Evolutionary conservation across 1,140 invertebrate species (phyloP).

Genomic region (Hirudo medicinalis): DNA sequence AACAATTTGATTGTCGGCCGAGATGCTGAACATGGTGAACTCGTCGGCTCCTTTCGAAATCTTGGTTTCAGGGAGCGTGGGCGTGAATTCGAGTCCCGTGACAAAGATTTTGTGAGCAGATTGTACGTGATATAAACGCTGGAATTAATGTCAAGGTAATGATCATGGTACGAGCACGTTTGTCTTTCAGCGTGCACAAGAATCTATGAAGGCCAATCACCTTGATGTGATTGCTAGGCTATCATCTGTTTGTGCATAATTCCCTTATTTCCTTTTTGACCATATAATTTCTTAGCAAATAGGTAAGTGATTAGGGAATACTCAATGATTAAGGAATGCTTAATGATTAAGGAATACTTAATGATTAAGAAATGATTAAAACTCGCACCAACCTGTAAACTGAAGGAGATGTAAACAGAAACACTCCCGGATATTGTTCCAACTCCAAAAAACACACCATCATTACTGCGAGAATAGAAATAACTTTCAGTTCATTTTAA

Average conservation of each 20-base stretch:
- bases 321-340: no score
- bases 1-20: conserved; percentile 81
- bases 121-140: conserved; percentile 65
- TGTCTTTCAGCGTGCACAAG: no score
- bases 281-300: background rate
- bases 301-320: no score
- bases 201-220: no score
- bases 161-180: background rate
- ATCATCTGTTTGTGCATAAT: conserved; percentile 2
- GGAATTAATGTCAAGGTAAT: conserved; percentile 25
- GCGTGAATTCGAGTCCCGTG: conserved; percentile 77
- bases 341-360: no score
- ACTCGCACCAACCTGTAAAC: conserved; percentile 58
- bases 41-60: conserved; percentile 52
- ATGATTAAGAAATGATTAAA: no score
- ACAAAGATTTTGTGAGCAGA: conserved; percentile 84
- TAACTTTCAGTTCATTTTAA: no score
- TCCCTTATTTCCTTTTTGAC: conserved; percentile 14
- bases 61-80: conserved; percentile 47
- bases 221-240: no score
- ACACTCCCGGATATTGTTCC: conserved; percentile 85
- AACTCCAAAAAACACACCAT: conserved; percentile 76
- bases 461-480: conserved; percentile 48
- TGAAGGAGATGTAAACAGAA: conserved; percentile 77
- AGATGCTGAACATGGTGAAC: conserved; percentile 78